These are phyloP conservation scores for Calameuta filiformis DNA, from an alignment of 2,888 invertebrate genomes.

Conservation along the genomic window DNA sequence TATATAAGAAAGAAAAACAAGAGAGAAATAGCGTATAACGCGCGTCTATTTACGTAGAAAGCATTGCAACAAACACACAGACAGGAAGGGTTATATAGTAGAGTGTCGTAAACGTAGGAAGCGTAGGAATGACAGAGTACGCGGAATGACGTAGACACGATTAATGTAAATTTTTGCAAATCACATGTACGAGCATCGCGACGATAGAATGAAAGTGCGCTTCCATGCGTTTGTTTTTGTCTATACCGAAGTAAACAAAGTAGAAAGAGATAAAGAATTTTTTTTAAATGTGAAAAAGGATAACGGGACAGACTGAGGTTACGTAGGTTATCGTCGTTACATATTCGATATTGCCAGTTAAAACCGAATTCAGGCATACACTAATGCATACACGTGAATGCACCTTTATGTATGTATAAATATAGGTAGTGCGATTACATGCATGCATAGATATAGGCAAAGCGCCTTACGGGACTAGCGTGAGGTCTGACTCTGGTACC, in stretches of 20 bases:
- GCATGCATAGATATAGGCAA: not conserved
- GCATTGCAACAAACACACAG: not conserved
- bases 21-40: not conserved
- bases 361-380: not conserved
- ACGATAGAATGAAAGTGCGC: not conserved
- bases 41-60: not conserved
- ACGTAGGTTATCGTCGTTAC: not conserved
- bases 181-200: not conserved
- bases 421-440: not conserved
- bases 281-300: not conserved
- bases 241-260: not conserved
- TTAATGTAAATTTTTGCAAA: not conserved
- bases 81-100: not conserved
- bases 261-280: not conserved
- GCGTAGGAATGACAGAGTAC: not conserved
- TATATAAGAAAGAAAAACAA: not conserved
- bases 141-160: not conserved
- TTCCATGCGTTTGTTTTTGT: not conserved
- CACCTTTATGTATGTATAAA: not conserved
- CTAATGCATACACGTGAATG: not conserved
- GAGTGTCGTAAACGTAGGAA: not conserved
- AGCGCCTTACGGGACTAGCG: not conserved
- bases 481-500: not conserved
- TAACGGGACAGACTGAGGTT: not conserved
- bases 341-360: not conserved